Conservation (phyloP, 2,113 vertebrate genomes). For the Tragelaphus imberbis region DNA sequence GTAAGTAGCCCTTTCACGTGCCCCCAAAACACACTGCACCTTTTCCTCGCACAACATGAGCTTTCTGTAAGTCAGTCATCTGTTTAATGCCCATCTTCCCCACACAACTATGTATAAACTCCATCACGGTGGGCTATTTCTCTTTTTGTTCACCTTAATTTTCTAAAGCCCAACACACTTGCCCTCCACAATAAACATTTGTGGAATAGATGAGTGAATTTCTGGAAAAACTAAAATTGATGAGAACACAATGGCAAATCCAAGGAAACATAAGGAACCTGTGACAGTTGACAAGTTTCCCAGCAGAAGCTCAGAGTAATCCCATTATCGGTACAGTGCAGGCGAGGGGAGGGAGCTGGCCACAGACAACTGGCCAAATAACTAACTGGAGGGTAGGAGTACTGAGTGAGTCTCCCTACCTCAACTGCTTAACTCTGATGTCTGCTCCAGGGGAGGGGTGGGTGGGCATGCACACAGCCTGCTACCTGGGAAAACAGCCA, state of each 20-base stretch:
- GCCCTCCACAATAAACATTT: background rate
- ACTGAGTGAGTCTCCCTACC: background rate
- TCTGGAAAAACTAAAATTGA: background rate
- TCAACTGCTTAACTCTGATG: background rate
- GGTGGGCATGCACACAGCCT: too few species aligned
- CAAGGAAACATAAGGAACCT: background rate
- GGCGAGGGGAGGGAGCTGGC: background rate
- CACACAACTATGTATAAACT: background rate
- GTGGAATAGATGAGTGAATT: background rate
- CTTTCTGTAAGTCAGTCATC: background rate
- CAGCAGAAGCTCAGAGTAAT: constrained; percentile 10
- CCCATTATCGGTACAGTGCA: background rate
- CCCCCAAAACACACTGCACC: background rate
- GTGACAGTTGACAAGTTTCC: background rate
- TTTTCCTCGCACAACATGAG: background rate
- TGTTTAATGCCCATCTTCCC: background rate
- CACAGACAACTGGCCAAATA: background rate
- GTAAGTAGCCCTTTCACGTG: background rate
- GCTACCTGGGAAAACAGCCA: background rate
- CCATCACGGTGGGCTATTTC: background rate
- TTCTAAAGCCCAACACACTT: background rate
- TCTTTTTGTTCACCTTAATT: background rate
- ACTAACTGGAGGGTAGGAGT: background rate
- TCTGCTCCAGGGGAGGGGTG: background rate
- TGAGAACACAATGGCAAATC: background rate